phyloP scores from a whole-genome alignment of 2,888 invertebrate genomes.

The Amphiduros pacificus region DNA sequence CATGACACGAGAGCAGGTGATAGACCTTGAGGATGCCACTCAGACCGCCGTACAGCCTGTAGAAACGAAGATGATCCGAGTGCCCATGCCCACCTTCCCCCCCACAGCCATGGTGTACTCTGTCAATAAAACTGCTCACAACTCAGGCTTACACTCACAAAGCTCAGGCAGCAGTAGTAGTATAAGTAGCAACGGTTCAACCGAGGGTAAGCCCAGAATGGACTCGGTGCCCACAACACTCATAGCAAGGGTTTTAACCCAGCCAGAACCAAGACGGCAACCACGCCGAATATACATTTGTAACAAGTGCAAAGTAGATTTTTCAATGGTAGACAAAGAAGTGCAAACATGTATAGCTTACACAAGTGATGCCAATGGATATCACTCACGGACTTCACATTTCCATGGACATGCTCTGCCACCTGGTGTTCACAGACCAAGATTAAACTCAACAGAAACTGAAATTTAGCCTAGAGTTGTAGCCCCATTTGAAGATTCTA shows the following conservation, averaged over 20 bases:
- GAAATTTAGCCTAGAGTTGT: conserved; percentile 30
- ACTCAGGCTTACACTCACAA: too few species aligned
- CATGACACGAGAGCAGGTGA: conserved; percentile 52
- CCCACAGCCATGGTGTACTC: conserved; percentile 79
- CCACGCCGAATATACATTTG: conserved; percentile 46
- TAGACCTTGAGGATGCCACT: conserved; percentile 40
- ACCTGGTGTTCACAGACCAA: conserved; percentile 17
- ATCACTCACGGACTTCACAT: not conserved
- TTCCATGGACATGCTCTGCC: conserved; percentile 5
- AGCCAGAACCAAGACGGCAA: conserved; percentile 38
- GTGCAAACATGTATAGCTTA: conserved; percentile 38
- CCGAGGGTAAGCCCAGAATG: not conserved
- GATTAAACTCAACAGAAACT: conserved; percentile 37
- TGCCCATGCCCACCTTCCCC: conserved; percentile 78
- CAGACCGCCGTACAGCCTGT: conserved; percentile 23
- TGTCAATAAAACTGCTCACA: conserved; percentile 52
- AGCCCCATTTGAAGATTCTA: too few species aligned
- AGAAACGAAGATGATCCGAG: conserved; percentile 66
- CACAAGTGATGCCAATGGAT: conserved; percentile 15
- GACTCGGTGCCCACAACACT: conserved; percentile 48
- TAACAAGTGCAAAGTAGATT: conserved; percentile 46
- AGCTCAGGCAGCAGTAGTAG: too few species aligned
- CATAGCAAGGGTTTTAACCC: conserved; percentile 52
- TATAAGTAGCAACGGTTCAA: not conserved
- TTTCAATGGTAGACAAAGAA: conserved; percentile 41